These are phyloP conservation scores for Drosophila antonietae DNA, from an alignment of 2,888 invertebrate species.

Conservation along the genomic window DNA sequence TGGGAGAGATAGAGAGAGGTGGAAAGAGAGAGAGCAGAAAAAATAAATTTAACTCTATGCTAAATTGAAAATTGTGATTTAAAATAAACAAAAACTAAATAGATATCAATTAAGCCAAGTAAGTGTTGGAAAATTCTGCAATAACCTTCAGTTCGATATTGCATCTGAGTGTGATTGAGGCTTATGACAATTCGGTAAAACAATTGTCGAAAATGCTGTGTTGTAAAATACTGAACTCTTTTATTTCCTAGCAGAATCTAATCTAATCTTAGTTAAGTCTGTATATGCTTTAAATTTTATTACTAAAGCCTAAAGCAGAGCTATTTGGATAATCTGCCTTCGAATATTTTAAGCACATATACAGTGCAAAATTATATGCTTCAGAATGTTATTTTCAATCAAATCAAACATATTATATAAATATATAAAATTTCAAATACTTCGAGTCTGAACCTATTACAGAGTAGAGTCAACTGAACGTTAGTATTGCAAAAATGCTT, in stretches of 20 bases:
- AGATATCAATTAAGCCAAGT: too few species aligned
- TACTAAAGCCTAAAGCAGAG: not conserved
- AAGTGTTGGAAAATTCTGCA: not conserved
- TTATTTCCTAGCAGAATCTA: not conserved
- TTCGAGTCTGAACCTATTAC: not conserved
- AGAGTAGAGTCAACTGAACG: not conserved
- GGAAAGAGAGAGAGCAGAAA: not conserved
- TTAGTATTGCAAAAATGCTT: not conserved
- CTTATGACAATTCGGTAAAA: not conserved
- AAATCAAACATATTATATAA: not conserved
- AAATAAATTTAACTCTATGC: not conserved
- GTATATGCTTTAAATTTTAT: not conserved
- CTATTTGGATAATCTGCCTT: not conserved
- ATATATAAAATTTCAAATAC: not conserved
- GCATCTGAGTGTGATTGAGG: not conserved
- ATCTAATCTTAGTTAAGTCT: not conserved
- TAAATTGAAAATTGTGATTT: not conserved
- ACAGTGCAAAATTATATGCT: not conserved
- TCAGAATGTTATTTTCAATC: not conserved
- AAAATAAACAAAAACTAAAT: not conserved
- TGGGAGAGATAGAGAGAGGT: not conserved
- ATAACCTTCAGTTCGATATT: too few species aligned
- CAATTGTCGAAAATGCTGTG: not conserved
- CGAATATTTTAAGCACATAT: not conserved
- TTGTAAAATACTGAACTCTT: not conserved